These are phyloP conservation scores for Pelodiscus sinensis DNA, from an alignment of 2,113 vertebrate genomes.

Conservation along the genomic window DNA sequence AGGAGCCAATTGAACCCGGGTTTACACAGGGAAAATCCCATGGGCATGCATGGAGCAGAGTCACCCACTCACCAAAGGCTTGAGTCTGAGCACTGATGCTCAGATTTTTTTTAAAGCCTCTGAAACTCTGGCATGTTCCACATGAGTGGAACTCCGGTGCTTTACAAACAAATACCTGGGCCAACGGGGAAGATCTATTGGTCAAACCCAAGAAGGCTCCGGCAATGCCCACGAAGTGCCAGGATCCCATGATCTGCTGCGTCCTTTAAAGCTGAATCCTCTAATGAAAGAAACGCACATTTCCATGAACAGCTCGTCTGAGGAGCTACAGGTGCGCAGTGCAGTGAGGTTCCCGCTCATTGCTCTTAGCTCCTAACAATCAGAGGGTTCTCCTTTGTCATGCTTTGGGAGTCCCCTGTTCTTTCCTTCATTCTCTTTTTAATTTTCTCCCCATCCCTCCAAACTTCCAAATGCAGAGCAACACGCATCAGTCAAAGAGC, in stretches of 20 bases:
- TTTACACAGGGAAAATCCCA: neutral
- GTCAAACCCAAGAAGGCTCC: neutral
- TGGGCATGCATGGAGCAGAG: neutral
- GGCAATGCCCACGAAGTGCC: too few species aligned
- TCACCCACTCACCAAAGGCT: neutral
- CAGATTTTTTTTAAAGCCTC: neutral
- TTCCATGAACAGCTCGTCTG: neutral
- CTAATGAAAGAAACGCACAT: neutral
- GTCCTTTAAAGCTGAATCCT: neutral
- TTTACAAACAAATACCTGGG: neutral
- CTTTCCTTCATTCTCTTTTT: neutral
- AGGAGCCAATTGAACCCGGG: too few species aligned
- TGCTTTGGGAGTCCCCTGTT: neutral
- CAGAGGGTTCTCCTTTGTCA: neutral
- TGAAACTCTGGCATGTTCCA: neutral
- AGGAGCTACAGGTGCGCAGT: neutral
- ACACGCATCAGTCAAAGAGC: neutral
- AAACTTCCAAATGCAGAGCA: neutral
- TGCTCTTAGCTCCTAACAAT: neutral
- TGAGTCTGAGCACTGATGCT: neutral
- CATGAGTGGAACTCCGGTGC: too few species aligned
- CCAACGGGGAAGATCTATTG: neutral
- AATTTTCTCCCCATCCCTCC: neutral
- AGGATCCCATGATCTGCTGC: neutral
- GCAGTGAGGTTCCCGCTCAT: neutral